Evolutionary conservation across 1,140 invertebrate genomes (phyloP).

Genomic region (Acromyrmex echinatior): DNA sequence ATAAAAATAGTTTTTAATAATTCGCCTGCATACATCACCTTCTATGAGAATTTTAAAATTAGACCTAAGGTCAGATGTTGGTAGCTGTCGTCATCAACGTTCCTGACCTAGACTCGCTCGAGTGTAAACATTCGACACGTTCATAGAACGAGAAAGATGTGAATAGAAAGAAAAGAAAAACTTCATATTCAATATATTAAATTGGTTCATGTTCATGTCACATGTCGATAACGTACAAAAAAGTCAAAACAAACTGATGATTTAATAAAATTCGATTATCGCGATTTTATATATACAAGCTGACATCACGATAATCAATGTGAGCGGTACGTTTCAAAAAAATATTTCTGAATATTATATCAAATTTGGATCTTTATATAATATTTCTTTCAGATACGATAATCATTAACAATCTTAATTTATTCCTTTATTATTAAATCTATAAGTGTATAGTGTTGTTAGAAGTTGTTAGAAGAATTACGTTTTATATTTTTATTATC

Average conservation of each 20-base stretch:
- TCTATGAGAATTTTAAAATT: constrained; percentile 66
- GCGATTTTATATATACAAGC: constrained; percentile 21
- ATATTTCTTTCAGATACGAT: background rate
- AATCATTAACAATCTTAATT: background rate
- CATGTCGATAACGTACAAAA: constrained; percentile 21
- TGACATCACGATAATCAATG: background rate
- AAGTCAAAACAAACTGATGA: background rate
- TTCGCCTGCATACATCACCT: constrained; percentile 24
- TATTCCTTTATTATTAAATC: background rate
- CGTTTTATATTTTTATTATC: background rate
- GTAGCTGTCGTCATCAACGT: constrained; percentile 72
- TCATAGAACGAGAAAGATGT: constrained; percentile 58
- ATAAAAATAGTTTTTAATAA: constrained; percentile 45
- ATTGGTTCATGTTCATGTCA: constrained; percentile 1
- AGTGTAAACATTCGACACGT: constrained; percentile 65
- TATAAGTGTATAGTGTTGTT: background rate
- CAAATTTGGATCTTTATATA: background rate
- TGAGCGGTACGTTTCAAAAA: background rate
- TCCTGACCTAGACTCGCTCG: constrained; percentile 73
- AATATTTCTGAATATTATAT: background rate
- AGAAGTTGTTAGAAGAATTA: background rate
- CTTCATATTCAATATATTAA: constrained; percentile 57
- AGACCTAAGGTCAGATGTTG: constrained; percentile 70
- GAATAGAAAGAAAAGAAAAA: constrained; percentile 60
- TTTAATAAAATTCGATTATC: constrained; percentile 53